A percentile compares a stretch with the other conserved stretches of the same genome.
Evolutionary conservation across 2,888 invertebrate genomes (phyloP).

Genomic region (Drymonia ruficornis): DNA sequence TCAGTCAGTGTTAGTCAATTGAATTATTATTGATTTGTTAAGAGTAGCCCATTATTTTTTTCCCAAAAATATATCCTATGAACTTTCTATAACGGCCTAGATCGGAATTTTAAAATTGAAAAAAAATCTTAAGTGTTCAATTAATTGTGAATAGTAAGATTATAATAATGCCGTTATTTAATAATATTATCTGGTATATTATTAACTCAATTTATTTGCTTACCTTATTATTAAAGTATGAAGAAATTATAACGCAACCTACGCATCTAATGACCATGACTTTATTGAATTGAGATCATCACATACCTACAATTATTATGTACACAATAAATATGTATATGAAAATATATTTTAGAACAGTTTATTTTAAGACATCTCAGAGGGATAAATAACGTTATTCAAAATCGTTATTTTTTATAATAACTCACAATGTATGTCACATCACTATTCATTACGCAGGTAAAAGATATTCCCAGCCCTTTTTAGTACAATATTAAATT

Average conservation of each 20-base stretch:
- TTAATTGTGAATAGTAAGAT: too few relatives aligned
- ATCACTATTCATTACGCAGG: too few relatives aligned
- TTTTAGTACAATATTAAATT: too few relatives aligned
- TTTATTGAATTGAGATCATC: slow-evolving; percentile 42
- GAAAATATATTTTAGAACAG: slow-evolving; percentile 17
- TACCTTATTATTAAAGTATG: slow-evolving; percentile 1
- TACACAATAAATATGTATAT: slow-evolving; percentile 31
- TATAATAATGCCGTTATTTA: too few relatives aligned
- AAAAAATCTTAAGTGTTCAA: too few relatives aligned
- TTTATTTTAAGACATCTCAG: slow-evolving; percentile 6
- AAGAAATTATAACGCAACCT: slow-evolving; percentile 23
- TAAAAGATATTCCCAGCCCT: too few relatives aligned
- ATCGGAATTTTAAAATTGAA: too few relatives aligned
- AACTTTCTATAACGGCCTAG: too few relatives aligned
- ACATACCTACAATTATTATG: slow-evolving; percentile 23
- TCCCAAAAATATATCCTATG: neutral
- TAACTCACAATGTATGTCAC: too few relatives aligned
- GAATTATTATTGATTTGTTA: neutral
- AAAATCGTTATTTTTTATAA: too few relatives aligned
- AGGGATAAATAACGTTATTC: neutral
- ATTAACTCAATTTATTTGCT: neutral
- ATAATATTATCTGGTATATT: too few relatives aligned
- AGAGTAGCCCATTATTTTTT: neutral
- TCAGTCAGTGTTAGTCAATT: slow-evolving; percentile 39
- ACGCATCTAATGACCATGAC: slow-evolving; percentile 25